Percentiles rank a stretch among this genome's conserved stretches.
phyloP scores from a whole-genome alignment of 2,888 invertebrate species.

The Andrena minutula region DNA sequence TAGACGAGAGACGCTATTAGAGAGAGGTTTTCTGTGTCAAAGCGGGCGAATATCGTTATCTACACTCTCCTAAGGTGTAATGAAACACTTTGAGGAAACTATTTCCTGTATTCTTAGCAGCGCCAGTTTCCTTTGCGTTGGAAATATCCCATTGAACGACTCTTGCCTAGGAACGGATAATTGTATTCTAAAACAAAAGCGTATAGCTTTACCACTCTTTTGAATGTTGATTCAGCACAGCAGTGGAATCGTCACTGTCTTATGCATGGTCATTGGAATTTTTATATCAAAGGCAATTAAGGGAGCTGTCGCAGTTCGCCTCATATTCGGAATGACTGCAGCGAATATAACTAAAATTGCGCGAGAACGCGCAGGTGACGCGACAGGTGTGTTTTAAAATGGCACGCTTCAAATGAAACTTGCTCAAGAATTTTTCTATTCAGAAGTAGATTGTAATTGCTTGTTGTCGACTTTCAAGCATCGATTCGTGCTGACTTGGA shows the following conservation, averaged over 20 bases:
- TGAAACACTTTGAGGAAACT: not conserved
- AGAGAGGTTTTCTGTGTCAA: constrained; percentile 14
- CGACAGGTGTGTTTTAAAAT: not conserved
- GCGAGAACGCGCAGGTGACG: not conserved
- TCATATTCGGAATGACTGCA: not conserved
- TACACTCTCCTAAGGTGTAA: not conserved
- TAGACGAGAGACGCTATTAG: not conserved
- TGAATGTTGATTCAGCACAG: not conserved
- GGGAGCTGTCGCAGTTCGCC: not conserved
- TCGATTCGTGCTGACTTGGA: constrained; percentile 5
- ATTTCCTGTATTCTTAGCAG: not conserved
- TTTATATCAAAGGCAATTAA: not conserved
- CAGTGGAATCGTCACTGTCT: not conserved
- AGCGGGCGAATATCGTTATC: not conserved
- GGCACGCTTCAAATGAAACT: not conserved
- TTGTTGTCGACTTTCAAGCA: not conserved
- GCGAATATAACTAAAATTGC: not conserved
- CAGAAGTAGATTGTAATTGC: not conserved
- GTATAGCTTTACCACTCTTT: not conserved
- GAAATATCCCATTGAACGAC: not conserved
- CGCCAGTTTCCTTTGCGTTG: not conserved
- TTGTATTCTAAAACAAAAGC: no score
- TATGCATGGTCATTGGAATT: not conserved
- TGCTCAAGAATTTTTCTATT: not conserved
- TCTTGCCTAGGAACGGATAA: not conserved